Conservation (phyloP, 2,888 invertebrate species). For the Exephanes ischioxanthus region DNA sequence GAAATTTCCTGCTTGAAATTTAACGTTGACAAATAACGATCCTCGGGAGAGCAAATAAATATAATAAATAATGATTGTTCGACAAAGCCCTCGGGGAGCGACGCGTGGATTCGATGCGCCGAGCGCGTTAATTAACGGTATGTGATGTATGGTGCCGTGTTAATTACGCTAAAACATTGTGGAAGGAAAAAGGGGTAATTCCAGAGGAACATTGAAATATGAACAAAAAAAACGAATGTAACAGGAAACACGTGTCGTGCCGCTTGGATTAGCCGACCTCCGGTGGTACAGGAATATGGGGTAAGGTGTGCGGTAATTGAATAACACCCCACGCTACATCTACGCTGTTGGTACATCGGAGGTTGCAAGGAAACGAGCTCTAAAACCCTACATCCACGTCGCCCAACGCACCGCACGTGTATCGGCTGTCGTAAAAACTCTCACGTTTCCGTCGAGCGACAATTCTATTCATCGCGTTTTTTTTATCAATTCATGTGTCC, state of each 20-base stretch:
- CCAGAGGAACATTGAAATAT: background rate
- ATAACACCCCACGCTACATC: slow-evolving; percentile 46
- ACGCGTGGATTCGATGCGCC: background rate
- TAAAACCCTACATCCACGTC: background rate
- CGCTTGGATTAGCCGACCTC: slow-evolving; percentile 22
- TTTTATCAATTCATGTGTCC: slow-evolving; percentile 20
- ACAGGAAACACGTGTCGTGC: slow-evolving; percentile 35
- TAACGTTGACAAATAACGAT: background rate
- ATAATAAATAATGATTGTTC: background rate
- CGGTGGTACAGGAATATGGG: background rate
- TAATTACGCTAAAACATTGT: slow-evolving; percentile 6
- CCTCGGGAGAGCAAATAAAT: background rate
- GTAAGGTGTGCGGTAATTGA: slow-evolving; percentile 46
- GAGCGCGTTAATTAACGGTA: slow-evolving; percentile 11
- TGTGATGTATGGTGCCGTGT: background rate
- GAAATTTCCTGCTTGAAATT: background rate
- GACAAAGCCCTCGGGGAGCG: background rate
- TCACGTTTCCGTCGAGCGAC: background rate
- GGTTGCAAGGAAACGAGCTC: background rate
- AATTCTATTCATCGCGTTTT: background rate
- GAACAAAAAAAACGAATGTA: slow-evolving; percentile 32
- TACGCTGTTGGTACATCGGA: slow-evolving; percentile 13
- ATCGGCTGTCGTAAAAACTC: slow-evolving; percentile 9
- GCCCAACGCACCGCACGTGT: slow-evolving; percentile 21
- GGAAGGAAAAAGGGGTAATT: slow-evolving; percentile 12